Conservation (phyloP, 2,888 invertebrate genomes). For the Serrognathus titanus region DNA sequence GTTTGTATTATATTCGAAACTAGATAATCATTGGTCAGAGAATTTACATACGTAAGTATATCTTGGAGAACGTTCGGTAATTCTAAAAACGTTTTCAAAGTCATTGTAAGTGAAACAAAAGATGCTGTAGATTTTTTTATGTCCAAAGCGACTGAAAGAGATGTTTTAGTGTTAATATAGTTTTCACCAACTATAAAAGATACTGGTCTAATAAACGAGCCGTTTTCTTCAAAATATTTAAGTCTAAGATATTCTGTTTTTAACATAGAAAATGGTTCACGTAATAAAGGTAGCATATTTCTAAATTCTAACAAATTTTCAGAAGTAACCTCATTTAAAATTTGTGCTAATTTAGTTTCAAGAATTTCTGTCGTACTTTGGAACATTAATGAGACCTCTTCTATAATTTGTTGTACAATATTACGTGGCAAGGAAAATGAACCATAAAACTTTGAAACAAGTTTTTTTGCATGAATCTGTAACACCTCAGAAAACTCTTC, state of each 20-base stretch:
- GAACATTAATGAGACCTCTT: not conserved
- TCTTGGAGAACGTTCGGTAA: slow-evolving; percentile 1
- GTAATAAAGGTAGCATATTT: not conserved
- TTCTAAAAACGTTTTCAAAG: not conserved
- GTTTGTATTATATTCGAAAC: slow-evolving; percentile 2
- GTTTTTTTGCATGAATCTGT: not conserved
- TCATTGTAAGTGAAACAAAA: not conserved
- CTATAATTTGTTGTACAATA: not conserved
- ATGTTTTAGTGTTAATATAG: too few species aligned
- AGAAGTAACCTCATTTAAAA: not conserved
- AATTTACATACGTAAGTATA: not conserved
- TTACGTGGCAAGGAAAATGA: not conserved
- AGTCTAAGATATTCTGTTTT: not conserved
- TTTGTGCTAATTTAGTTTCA: not conserved
- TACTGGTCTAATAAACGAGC: not conserved
- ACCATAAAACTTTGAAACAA: not conserved
- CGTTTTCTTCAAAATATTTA: not conserved
- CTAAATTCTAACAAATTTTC: not conserved
- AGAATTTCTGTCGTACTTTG: not conserved
- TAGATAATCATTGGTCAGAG: not conserved
- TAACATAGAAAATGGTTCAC: not conserved
- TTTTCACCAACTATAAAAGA: too few species aligned
- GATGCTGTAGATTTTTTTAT: too few species aligned
- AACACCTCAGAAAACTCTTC: not conserved
- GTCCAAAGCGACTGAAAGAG: too few species aligned